Evolutionary conservation across 2,888 invertebrate genomes (phyloP), one percentile per base, ranked within the genome.

Genomic region (Lacanobia wlatinum): DNA sequence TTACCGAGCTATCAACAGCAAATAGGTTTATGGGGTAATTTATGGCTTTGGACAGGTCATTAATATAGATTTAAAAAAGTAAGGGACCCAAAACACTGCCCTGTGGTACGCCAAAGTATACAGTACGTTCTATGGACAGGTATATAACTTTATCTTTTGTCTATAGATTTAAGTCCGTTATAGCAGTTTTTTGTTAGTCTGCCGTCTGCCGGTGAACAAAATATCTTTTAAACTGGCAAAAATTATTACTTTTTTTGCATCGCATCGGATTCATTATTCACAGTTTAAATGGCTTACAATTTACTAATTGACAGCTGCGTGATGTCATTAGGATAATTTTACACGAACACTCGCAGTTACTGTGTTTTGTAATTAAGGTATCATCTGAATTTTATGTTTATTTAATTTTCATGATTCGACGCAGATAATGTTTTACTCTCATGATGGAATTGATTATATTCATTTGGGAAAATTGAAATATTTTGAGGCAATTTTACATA

Each of bases 311-410:
- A 82, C n/a, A 28, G 40, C 10, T 7, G 23, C 16, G 43, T 69
- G 65, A 66, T 60, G 56, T 64, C 46, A 78, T 78, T 73, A 67
- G 58, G 63, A 50, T 65, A 73, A 74, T 78, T 76, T 34, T 2
- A 48, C 28, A 28, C 53, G 46, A 75, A 40, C 28, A 21, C 50
- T 56, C 28, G 34, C 52, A 40, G n/a, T 56, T 8, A 52, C 56
- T 50, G 16, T 16, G 53, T 70, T 59, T 14, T 16, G n/a, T 62
- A 68, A 76, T 71, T 16, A 50, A 48, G 40, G 43, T 43, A 48
- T 40, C 56, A 53, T 43, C 48, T 3, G 10, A 76, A 66, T 46
- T 55, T 52, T 34, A 46, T 50, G n/a, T 55, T 80, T 23, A 65
- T 81, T 61, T 18, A 43, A 62, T 59, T 58, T 58, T 21, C 10